Evolutionary conservation across 2,797 vertebrate genomes (phyloP).

Genomic region (Pseudochirops cupreus): DNA sequence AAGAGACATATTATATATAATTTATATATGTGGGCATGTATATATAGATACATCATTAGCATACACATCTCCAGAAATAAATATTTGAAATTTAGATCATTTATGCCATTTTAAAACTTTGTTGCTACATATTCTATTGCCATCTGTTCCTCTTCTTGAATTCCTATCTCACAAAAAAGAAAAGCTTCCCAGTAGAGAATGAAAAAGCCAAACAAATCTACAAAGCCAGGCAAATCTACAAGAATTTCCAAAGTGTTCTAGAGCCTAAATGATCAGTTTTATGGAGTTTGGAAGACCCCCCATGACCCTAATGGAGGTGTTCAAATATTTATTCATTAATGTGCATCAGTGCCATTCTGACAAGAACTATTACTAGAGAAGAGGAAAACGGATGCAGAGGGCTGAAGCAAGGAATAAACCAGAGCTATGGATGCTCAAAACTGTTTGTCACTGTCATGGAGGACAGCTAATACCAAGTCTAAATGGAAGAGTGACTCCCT

Average conservation of each 20-base stretch:
- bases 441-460: background rate
- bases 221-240: conserved; percentile 42
- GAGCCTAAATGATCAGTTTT: conserved; percentile 46
- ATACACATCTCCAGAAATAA: conserved; percentile 49
- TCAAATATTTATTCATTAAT: background rate
- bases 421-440: background rate
- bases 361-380: background rate
- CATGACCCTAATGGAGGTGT: background rate
- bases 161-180: conserved; percentile 58
- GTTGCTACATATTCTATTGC: conserved; percentile 60
- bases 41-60: conserved; percentile 58
- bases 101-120: conserved; percentile 62
- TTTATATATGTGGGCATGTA: conserved; percentile 35
- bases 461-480: background rate
- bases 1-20: conserved; percentile 27
- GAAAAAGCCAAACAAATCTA: background rate
- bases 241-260: conserved; percentile 36
- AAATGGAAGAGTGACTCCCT: background rate
- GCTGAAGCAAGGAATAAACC: background rate
- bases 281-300: background rate
- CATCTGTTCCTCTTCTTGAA: conserved; percentile 66
- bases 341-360: background rate
- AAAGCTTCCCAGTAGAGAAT: conserved; percentile 39
- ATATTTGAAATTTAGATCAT: conserved; percentile 64
- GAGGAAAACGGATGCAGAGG: background rate